Evolutionary conservation across 35 echinoderm and acorn worm genomes (phyloP).

Genomic region (Ptychodera flava): DNA sequence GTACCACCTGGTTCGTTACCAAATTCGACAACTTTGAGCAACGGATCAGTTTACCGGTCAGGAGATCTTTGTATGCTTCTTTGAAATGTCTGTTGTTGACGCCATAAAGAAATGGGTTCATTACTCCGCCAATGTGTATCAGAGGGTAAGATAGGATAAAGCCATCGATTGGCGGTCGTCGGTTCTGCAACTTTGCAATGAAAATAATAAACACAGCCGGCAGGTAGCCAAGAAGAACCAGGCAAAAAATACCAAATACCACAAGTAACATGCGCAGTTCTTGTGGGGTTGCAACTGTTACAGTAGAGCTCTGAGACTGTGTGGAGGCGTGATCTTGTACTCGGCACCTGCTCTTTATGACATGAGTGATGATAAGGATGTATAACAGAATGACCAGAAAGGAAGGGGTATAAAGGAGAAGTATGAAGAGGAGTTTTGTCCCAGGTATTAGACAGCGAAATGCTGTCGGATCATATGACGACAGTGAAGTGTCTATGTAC

Average conservation of each 20-base stretch:
- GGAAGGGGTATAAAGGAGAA: neutral
- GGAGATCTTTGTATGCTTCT: neutral
- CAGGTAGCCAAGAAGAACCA: neutral
- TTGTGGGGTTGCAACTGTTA: neutral
- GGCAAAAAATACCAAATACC: neutral
- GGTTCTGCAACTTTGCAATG: neutral
- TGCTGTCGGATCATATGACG: neutral
- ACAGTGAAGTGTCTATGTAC: neutral
- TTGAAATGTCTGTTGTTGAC: neutral
- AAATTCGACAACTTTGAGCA: no score
- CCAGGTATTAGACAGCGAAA: neutral
- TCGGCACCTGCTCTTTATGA: neutral
- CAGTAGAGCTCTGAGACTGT: neutral
- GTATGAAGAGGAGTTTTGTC: neutral
- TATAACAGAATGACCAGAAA: neutral
- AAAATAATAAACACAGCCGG: neutral
- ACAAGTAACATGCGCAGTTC: neutral
- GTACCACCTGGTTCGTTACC: no score
- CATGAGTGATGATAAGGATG: neutral
- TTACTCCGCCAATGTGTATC: neutral
- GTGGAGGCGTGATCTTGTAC: neutral
- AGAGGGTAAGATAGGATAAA: neutral
- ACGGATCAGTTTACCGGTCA: neutral
- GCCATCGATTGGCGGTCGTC: neutral
- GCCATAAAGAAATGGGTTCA: neutral